Percentiles rank a stretch among this genome's conserved stretches.
Evolutionary conservation across 2,888 invertebrate genomes (phyloP).

Genomic region (Limnephilus auricula): DNA sequence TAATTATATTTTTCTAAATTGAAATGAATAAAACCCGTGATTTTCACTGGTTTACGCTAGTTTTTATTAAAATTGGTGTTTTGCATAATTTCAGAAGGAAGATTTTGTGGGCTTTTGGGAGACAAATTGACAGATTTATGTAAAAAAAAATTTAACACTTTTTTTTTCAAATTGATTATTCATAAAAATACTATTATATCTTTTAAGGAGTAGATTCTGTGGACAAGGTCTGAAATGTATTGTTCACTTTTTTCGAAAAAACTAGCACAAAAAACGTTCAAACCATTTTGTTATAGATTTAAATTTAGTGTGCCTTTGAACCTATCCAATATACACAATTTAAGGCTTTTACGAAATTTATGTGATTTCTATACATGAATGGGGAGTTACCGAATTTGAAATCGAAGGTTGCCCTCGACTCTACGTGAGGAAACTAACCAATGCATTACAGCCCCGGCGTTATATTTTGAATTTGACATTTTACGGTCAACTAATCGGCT

Average conservation of each 20-base stretch:
- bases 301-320: neutral
- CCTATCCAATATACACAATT: conserved; percentile 25
- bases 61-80: no score
- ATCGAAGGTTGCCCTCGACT: conserved; percentile 26
- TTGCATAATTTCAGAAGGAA: no score
- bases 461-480: conserved; percentile 57
- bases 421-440: conserved; percentile 34
- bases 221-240: neutral
- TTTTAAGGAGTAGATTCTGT: neutral
- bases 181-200: neutral
- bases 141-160: no score
- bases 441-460: conserved; percentile 6
- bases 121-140: no score
- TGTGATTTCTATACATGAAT: conserved; percentile 61
- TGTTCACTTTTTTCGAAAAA: neutral
- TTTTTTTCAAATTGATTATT: no score
- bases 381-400: conserved; percentile 56
- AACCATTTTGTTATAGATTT: neutral
- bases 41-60: no score
- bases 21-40: no score
- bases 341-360: conserved; percentile 43
- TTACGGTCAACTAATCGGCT: conserved; percentile 58
- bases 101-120: no score
- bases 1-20: no score
- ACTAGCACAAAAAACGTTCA: neutral